Base-by-base conservation (phyloP, 2,888 invertebrate species). In the Saturnia pavonia region DNA sequence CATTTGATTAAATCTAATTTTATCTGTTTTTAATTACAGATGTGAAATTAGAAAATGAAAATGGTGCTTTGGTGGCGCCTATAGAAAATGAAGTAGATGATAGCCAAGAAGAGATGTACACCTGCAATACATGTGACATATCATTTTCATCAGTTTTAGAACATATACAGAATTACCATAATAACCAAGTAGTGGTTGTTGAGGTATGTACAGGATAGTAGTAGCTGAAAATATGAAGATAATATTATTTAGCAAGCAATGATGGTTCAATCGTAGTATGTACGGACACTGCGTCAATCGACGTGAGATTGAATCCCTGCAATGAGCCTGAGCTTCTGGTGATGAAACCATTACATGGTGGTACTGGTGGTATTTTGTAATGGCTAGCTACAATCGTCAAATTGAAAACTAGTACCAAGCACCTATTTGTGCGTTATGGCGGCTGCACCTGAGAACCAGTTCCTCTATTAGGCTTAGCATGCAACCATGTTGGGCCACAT, bases 161-260 rank as follows among this genome's bases (percentile, higher is more conserved):
- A 1, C 96, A 96, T 80, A 95, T 96, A 77, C 94, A 95, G 73
- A 94, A 94, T 74, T 96, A 94, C 79, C 96, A 96, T 79, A 95
- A 94, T 81, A 95, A 96, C 69, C 95, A 96, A 80, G 96, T 96
- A 85, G 95, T 96, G 70, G 93, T 96, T 67, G 89, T 96, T 71
- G 96, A 96, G 93, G 96, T 94, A 88, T 73, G 25, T 65, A 48
- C 7, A 3, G 16, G 19, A 45, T 16, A 45, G 12, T 12, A 14
- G 48, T 14, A 48, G 12, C 19, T n/a, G 8, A 0, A n/a, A 51
- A 51, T 51, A 19, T 51, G 0, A 51, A 16, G 16, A 51, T n/a
- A 16, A 43, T 43, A 9, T 43, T 43, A 43, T 43, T 43, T 9
- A 43, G n/a, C n/a, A 14, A 43, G 11, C 14, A 12, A n/a, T 51